These are phyloP conservation scores for Branchinecta lynchi DNA, from an alignment of 1,140 invertebrate species.

Conservation along the genomic window DNA sequence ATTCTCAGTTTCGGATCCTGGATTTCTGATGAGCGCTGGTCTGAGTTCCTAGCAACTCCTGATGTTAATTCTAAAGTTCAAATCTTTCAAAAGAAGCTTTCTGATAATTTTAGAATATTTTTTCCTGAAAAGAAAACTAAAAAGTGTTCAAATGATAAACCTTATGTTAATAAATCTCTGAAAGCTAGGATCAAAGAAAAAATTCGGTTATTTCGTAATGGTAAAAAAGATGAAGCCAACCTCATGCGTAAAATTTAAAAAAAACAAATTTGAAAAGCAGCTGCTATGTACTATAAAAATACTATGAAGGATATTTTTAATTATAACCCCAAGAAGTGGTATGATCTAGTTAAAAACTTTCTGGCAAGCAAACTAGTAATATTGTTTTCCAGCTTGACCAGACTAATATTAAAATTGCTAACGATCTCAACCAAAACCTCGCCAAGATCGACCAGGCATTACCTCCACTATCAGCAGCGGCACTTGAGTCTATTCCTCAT, in stretches of 20 bases:
- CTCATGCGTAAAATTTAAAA: neutral
- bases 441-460: constrained; percentile 4
- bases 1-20: no score
- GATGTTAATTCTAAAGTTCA: constrained; percentile 10
- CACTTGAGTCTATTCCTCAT: constrained; percentile 5
- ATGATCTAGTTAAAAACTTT: no score
- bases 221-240: constrained; percentile 9
- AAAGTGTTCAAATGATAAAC: no score
- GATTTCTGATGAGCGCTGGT: constrained; percentile 5
- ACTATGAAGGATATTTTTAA: constrained; percentile 10
- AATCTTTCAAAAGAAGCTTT: constrained; percentile 2
- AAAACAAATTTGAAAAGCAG: constrained; percentile 10
- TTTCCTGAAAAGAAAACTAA: constrained; percentile 3
- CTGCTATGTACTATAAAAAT: constrained; percentile 10
- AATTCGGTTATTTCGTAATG: constrained; percentile 7
- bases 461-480: neutral
- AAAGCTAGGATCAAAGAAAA: constrained; percentile 10
- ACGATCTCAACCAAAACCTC: neutral
- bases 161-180: constrained; percentile 10
- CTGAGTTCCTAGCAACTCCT: constrained; percentile 5
- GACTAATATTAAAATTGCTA: constrained; percentile 6
- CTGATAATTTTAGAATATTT: constrained; percentile 2
- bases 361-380: constrained; percentile 9
- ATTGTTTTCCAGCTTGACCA: constrained; percentile 1
- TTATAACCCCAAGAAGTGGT: constrained; percentile 9